Conservation (phyloP, 1,140 invertebrate genomes). For the Asobara japonica region DNA sequence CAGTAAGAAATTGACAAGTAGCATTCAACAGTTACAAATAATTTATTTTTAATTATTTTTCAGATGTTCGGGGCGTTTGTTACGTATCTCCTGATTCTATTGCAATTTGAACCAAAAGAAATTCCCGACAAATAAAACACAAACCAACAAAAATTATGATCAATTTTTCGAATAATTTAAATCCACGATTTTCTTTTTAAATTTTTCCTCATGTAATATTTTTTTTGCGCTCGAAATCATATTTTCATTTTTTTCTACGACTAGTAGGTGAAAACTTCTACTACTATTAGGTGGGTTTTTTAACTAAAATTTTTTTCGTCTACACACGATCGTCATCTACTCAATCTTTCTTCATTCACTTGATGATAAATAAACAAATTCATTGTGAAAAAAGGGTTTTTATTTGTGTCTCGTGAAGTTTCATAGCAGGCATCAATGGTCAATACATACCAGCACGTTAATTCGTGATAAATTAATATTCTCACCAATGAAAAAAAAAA, state of each 20-base stretch:
- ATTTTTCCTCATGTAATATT: too few relatives aligned
- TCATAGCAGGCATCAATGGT: not conserved
- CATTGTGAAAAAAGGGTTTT: not conserved
- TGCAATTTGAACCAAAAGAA: not conserved
- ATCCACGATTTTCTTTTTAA: too few relatives aligned
- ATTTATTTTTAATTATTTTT: not conserved
- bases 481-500: not conserved
- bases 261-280: too few relatives aligned
- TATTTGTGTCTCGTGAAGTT: not conserved
- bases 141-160: not conserved
- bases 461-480: constrained; percentile 7
- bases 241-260: too few relatives aligned
- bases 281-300: too few relatives aligned
- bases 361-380: too few relatives aligned
- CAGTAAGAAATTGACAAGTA: not conserved
- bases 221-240: too few relatives aligned
- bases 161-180: not conserved
- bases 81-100: not conserved
- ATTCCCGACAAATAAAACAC: not conserved
- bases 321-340: too few relatives aligned
- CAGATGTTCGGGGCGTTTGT: not conserved
- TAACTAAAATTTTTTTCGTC: too few relatives aligned
- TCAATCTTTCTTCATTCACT: too few relatives aligned
- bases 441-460: not conserved
- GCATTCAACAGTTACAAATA: not conserved